Base-by-base conservation (phyloP, 2,888 invertebrate species). In the Phyllotreta cruciferae region DNA sequence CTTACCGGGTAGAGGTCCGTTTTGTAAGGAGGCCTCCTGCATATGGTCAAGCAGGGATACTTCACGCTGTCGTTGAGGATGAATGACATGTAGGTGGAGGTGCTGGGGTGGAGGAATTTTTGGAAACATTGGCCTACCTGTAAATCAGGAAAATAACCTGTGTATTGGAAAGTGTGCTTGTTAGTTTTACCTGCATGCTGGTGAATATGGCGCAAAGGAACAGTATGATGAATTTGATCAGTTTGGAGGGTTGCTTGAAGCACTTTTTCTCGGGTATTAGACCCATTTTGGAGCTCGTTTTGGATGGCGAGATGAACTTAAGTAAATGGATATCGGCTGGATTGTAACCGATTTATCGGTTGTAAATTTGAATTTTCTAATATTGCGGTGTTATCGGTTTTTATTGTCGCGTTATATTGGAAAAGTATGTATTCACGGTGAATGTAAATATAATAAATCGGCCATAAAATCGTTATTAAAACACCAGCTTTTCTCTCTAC, bases 41-140 rank as follows among this genome's bases (percentile, higher is more conserved):
- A 90, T 67, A 90, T 82, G 0, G 90, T 90, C 0, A 90, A 74
- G 49, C 89, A 88, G 0, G 90, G 90, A 79, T 89, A 90, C 67
- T 83, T 78, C 56, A 90, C 82, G 0, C 87, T 86, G 36, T 87
- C 84, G 75, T 90, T 90, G 60, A 89, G 83, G 69, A 85, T 85
- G 66, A 88, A 88, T 73, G 87, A 77, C 88, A 86, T 1, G 90
- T 90, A 0, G 89, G 86, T 36, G 89, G 84, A 0, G 90, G 90
- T 0, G 87, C 24, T 24, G 24, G 24, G 87, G 66, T 85, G 75
- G 6, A 84, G 76, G 57, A 90, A 74, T 75, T 90, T 90, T 14
- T 77, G 70, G 4, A 88, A 80, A 72, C 89, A 89, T 66, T 83
- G 83, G 54, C 83, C 77, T 39, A 90, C 81, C 88, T 89, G n/a